These are phyloP conservation scores for Palythoa grandiflora DNA, from an alignment of 92 coral and sea anemone genomes.

Conservation along the genomic window DNA sequence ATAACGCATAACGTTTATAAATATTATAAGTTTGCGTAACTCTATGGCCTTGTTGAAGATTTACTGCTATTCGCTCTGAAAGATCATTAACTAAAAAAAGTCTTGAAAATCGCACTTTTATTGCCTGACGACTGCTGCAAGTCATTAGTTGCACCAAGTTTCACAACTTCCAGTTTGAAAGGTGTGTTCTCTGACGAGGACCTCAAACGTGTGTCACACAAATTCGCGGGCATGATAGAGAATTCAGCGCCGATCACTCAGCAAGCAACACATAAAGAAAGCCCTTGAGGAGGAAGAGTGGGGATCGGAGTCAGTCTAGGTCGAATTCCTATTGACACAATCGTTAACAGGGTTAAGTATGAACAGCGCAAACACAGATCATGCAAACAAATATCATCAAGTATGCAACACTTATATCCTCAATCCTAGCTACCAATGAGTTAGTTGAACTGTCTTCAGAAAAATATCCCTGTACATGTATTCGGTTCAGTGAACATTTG, in stretches of 20 bases:
- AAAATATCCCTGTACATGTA: neutral
- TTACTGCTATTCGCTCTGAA: neutral
- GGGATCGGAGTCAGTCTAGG: slow-evolving; percentile 24
- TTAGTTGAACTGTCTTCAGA: neutral
- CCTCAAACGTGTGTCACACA: neutral
- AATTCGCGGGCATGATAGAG: slow-evolving; percentile 21
- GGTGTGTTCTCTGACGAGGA: slow-evolving; percentile 31
- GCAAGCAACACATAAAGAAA: slow-evolving; percentile 23
- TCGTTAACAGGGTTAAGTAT: slow-evolving; percentile 41
- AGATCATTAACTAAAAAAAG: neutral
- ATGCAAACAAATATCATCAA: neutral
- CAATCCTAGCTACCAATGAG: neutral
- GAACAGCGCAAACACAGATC: slow-evolving; percentile 8
- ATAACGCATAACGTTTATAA: neutral
- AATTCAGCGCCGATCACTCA: neutral
- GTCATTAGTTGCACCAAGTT: slow-evolving; percentile 15
- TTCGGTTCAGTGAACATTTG: neutral
- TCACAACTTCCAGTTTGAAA: slow-evolving; percentile 15
- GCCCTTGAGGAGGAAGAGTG: slow-evolving; percentile 34
- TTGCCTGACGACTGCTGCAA: neutral
- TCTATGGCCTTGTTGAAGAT: neutral
- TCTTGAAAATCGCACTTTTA: neutral
- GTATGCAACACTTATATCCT: neutral
- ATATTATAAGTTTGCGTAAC: neutral
- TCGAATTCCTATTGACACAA: slow-evolving; percentile 41